phyloP scores from a whole-genome alignment of 2,113 vertebrate species.

The Psilopogon haemacephalus region DNA sequence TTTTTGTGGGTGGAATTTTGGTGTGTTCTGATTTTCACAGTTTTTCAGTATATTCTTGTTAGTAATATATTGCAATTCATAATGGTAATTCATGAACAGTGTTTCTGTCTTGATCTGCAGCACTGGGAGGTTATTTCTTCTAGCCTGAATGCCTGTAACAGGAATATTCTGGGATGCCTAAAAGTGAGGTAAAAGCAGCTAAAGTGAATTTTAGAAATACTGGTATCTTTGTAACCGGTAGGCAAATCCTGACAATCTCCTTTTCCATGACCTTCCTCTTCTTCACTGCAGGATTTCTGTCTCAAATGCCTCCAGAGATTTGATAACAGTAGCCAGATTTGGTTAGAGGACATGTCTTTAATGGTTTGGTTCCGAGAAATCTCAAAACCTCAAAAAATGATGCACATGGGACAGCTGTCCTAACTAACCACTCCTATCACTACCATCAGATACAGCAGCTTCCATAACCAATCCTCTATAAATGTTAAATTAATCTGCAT shows the following conservation, averaged over 20 bases:
- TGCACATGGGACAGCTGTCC: background rate
- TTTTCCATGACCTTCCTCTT: background rate
- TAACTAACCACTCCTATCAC: background rate
- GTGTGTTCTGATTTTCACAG: background rate
- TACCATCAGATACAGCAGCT: background rate
- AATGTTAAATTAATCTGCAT: conserved; percentile 23
- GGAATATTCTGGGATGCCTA: background rate
- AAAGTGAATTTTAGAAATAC: background rate
- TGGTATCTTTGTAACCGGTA: background rate
- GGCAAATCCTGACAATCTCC: background rate
- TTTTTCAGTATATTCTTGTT: background rate
- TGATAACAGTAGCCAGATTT: background rate
- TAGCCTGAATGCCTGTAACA: background rate
- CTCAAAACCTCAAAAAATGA: background rate
- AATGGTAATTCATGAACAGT: background rate
- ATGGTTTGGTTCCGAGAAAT: background rate
- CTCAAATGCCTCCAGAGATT: background rate
- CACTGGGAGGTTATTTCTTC: background rate
- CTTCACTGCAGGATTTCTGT: background rate
- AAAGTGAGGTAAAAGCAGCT: background rate
- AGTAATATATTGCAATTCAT: background rate
- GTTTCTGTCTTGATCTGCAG: background rate
- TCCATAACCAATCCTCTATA: background rate
- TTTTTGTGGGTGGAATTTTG: background rate
- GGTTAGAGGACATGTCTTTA: background rate